Base-by-base conservation (phyloP, 2,888 invertebrate genomes). In the Mythimna pallens region DNA sequence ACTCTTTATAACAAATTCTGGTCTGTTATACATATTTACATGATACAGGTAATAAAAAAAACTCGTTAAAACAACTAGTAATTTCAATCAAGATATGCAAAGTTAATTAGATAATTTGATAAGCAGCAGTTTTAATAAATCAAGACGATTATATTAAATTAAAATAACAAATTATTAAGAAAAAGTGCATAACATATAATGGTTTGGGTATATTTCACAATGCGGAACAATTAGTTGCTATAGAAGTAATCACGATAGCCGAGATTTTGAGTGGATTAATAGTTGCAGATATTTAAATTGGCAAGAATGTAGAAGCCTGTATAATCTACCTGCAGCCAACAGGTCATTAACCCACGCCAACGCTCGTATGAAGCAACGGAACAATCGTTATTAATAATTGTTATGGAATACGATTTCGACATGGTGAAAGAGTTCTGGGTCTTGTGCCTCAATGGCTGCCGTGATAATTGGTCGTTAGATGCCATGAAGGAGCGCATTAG, bases 151-250 rank as follows among this genome's bases (percentile, higher is more conserved):
- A 57, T 22, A 40, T 65, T 59, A 17, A 52, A 63, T 64, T 75
- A 50, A 22, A 58, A 57, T 65, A 62, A 52, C 20, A 40, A 70
- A 52, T 61, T 65, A 65, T 14, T 34, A n/a, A 54, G 43, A 81
- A 65, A 75, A 70, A 67, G 54, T 67, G 47, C 52, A 54, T 52
- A 22, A 64, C 0, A 57, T 67, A 22, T 64, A 55, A 17, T 17
- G 40, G 55, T 34, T 7, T 47, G 22, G 0, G 2, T 61, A 25
- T 65, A 78, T 82, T 82, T 64, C 40, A 30, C 36, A 83, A 83
- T 59, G 58, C 81, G 76, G 78, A 83, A 78, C 70, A 68, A 71
- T 73, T 78, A 67, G 25, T 22, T 36, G 40, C 40, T 59, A 65
- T 77, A 52, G 50, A 74, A 65, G n/a, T 63, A 63, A 78, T 65